Evolutionary conservation across 2,888 invertebrate genomes (phyloP).

Genomic region (Malachius bipustulatus): DNA sequence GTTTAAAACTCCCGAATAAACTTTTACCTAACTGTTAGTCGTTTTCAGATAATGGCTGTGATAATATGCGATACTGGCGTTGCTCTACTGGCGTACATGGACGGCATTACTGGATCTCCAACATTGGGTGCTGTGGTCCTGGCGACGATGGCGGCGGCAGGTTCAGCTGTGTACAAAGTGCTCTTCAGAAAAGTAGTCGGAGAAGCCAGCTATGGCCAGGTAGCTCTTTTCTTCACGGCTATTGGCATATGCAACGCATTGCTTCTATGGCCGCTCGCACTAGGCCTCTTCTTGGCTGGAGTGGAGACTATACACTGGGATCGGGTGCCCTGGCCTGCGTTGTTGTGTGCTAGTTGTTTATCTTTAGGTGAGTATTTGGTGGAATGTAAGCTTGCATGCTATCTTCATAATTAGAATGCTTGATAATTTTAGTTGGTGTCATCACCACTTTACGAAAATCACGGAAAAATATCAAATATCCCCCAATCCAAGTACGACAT

Average conservation of each 20-base stretch:
- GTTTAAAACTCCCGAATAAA: too few relatives aligned
- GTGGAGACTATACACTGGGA: slow-evolving; percentile 74
- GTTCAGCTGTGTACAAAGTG: slow-evolving; percentile 90
- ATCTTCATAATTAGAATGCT: too few relatives aligned
- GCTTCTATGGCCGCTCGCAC: slow-evolving; percentile 82
- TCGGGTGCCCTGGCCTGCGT: slow-evolving; percentile 76
- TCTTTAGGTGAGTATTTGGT: slow-evolving; percentile 51
- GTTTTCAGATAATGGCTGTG: slow-evolving; percentile 77
- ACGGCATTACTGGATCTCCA: slow-evolving; percentile 81
- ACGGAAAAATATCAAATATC: too few relatives aligned
- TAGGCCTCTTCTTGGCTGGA: slow-evolving; percentile 76
- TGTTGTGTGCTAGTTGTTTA: slow-evolving; percentile 68
- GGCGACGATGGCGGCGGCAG: slow-evolving; percentile 81
- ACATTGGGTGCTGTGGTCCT: slow-evolving; percentile 84
- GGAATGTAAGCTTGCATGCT: too few relatives aligned
- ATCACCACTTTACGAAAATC: too few relatives aligned
- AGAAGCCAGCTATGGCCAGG: slow-evolving; percentile 82
- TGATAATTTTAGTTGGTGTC: too few relatives aligned
- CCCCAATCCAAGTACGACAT: too few relatives aligned
- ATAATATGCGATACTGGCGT: slow-evolving; percentile 91
- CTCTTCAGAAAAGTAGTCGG: slow-evolving; percentile 90
- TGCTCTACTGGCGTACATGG: slow-evolving; percentile 88
- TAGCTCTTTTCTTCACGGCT: slow-evolving; percentile 85
- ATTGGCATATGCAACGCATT: slow-evolving; percentile 81
- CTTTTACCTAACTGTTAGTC: slow-evolving; percentile 6